Evolutionary conservation across 1,140 invertebrate genomes (phyloP).

Genomic region (Meloidogyne chitwoodi): DNA sequence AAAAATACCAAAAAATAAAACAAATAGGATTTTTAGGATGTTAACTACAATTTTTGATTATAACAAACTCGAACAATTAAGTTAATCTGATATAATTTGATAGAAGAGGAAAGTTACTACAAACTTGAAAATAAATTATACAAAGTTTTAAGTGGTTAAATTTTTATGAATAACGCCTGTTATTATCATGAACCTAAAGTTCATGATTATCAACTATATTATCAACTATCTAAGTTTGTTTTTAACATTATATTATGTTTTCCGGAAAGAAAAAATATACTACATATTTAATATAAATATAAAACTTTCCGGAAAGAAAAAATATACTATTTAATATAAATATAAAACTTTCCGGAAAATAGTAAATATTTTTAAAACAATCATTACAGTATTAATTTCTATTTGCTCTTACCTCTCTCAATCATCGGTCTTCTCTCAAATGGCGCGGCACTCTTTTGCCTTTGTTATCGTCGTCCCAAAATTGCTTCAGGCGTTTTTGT

Average conservation of each 20-base stretch:
- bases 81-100: too few species aligned
- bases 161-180: background rate
- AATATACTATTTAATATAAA: too few species aligned
- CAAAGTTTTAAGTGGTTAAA: too few species aligned
- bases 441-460: conserved; percentile 51
- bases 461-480: conserved; percentile 58
- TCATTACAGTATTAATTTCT: conserved; percentile 42
- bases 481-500: conserved; percentile 60
- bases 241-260: background rate
- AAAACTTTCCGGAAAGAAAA: background rate
- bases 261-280: background rate
- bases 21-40: too few species aligned
- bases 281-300: background rate
- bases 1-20: background rate
- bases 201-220: conserved; percentile 57
- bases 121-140: too few species aligned
- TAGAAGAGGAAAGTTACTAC: too few species aligned
- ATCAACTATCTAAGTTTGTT: conserved; percentile 28
- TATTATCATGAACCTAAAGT: conserved; percentile 59
- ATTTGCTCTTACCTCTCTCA: conserved; percentile 49
- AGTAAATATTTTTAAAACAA: background rate
- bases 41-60: too few species aligned
- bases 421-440: conserved; percentile 55
- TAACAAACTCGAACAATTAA: too few species aligned
- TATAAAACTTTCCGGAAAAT: background rate